Percentiles rank a stretch among this genome's conserved stretches.
phyloP scores from a whole-genome alignment of 2,113 vertebrate species.

The Bubo scandiacus region DNA sequence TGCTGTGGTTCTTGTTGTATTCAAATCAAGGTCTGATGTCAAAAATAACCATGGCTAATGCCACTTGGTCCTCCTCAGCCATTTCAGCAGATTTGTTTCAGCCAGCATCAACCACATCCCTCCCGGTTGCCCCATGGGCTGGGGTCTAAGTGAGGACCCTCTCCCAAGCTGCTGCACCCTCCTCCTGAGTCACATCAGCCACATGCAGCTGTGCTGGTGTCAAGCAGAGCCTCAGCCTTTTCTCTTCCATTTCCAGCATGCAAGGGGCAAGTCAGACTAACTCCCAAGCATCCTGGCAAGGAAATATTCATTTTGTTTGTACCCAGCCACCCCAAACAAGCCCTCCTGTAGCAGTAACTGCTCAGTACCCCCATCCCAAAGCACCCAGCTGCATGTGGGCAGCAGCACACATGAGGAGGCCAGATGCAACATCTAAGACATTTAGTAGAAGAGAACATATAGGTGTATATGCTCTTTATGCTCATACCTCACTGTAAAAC shows the following conservation, averaged over 20 bases:
- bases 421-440: not conserved
- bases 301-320: not conserved
- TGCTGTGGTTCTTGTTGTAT: not conserved
- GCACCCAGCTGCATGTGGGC: not conserved
- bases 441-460: rapidly evolving
- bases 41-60: not conserved
- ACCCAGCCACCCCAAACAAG: not conserved
- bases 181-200: not conserved
- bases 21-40: not conserved
- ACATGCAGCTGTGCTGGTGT: not conserved
- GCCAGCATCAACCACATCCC: rapidly evolving
- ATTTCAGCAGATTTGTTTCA: not conserved
- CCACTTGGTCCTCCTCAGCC: not conserved
- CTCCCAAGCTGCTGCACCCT: not conserved
- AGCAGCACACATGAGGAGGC: not conserved
- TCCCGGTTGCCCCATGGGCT: rapidly evolving
- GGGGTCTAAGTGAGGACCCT: not conserved
- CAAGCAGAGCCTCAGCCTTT: not conserved
- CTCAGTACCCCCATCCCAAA: not conserved
- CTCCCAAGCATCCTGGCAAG: not conserved
- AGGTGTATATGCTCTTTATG: not conserved
- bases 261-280: not conserved
- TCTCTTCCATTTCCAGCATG: not conserved
- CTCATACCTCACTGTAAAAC: not conserved
- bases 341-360: not conserved